These are phyloP conservation scores for Heteronetta atricapilla DNA, from an alignment of 2,113 vertebrate genomes.

Conservation along the genomic window DNA sequence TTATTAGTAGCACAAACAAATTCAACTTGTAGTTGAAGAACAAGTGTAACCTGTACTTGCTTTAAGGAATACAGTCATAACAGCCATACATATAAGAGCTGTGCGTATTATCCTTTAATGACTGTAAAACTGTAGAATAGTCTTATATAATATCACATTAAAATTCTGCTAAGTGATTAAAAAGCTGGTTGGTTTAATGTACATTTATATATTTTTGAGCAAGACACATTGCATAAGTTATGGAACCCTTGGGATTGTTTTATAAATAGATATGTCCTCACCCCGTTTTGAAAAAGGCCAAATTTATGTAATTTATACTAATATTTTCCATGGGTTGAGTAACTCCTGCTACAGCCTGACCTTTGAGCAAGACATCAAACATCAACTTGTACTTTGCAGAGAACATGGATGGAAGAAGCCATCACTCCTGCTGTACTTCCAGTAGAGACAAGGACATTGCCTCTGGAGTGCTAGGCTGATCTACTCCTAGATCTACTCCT, in stretches of 20 bases:
- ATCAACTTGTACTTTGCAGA: neutral
- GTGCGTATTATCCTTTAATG: neutral
- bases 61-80: neutral
- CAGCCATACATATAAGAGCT: neutral
- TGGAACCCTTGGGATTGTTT: neutral
- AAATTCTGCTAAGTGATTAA: neutral
- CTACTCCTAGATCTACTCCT: neutral
- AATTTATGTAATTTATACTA: neutral
- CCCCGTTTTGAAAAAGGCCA: neutral
- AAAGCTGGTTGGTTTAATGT: neutral
- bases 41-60: constrained; percentile 12
- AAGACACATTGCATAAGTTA: neutral
- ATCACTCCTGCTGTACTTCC: neutral
- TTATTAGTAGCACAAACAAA: neutral
- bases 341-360: neutral
- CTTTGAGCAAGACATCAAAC: neutral
- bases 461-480: too few species aligned
- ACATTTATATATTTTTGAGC: neutral
- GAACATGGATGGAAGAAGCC: neutral
- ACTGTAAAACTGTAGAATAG: neutral
- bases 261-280: neutral
- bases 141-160: neutral
- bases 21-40: neutral
- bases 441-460: neutral
- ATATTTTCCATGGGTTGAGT: neutral